Evolutionary conservation across 2,113 vertebrate species (phyloP).

Genomic region (Nettapus auritus): DNA sequence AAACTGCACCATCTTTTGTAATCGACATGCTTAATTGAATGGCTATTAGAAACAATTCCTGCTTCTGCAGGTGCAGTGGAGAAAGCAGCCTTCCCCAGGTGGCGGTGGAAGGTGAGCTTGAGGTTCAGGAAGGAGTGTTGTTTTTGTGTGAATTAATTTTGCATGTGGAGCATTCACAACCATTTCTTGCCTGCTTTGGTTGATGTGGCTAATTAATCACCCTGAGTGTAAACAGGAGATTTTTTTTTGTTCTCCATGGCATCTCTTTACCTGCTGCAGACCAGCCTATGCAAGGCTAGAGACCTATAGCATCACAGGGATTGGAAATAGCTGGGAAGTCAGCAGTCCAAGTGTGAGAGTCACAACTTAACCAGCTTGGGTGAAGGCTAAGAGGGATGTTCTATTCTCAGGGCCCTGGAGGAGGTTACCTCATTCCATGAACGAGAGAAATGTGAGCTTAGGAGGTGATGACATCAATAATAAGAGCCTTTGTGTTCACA

Average conservation of each 20-base stretch:
- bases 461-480: not conserved
- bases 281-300: conserved; percentile 4
- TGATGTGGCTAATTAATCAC: conserved; percentile 77
- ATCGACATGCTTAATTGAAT: conserved; percentile 47
- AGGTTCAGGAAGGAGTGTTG: conserved; percentile 38
- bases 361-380: not conserved
- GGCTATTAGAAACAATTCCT: conserved; percentile 53
- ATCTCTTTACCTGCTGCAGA: conserved; percentile 66
- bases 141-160: conserved; percentile 75
- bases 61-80: conserved; percentile 58
- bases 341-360: not conserved
- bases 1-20: conserved; percentile 30
- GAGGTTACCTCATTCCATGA: not conserved
- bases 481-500: not conserved
- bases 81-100: conserved; percentile 52
- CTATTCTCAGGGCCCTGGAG: not conserved
- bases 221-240: conserved; percentile 64
- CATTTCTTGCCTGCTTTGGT: conserved; percentile 59
- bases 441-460: not conserved
- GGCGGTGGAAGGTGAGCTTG: conserved; percentile 62
- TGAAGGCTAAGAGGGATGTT: not conserved
- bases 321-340: not conserved
- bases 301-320: not conserved
- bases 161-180: conserved; percentile 66
- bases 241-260: conserved; percentile 49